Conservation (phyloP, 2,888 invertebrate genomes). For the Fissipunctia ypsillon region DNA sequence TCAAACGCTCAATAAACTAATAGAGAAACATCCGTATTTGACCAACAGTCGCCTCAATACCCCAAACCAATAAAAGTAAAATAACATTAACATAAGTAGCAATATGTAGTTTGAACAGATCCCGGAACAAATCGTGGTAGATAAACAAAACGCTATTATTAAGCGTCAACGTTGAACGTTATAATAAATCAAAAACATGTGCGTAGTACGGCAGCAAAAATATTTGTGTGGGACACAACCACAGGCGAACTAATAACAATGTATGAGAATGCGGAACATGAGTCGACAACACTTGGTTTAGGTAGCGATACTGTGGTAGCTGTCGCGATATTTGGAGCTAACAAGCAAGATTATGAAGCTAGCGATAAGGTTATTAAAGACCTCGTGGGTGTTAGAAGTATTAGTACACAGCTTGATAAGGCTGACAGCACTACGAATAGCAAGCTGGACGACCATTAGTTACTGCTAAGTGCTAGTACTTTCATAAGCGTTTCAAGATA, state of each 20-base stretch:
- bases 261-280: constrained; percentile 65
- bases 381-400: background rate
- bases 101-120: constrained; percentile 26
- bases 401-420: constrained; percentile 23
- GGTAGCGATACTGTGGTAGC: constrained; percentile 27
- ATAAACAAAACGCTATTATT: constrained; percentile 43
- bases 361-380: constrained; percentile 29
- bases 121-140: constrained; percentile 27
- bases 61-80: constrained; percentile 44
- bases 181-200: constrained; percentile 58
- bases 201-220: constrained; percentile 53
- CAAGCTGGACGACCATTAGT: constrained; percentile 1
- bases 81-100: constrained; percentile 36
- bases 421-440: constrained; percentile 13
- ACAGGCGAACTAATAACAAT: constrained; percentile 57
- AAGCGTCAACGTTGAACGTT: constrained; percentile 42
- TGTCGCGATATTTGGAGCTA: constrained; percentile 30
- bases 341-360: background rate
- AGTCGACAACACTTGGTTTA: constrained; percentile 62
- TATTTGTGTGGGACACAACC: constrained; percentile 62
- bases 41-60: background rate
- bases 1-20: background rate
- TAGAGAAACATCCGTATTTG: constrained; percentile 14
- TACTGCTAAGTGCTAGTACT: constrained; percentile 14
- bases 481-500: constrained; percentile 8